These are phyloP conservation scores for Brassicogethes aeneus DNA, from an alignment of 2,888 invertebrate species.

Conservation along the genomic window DNA sequence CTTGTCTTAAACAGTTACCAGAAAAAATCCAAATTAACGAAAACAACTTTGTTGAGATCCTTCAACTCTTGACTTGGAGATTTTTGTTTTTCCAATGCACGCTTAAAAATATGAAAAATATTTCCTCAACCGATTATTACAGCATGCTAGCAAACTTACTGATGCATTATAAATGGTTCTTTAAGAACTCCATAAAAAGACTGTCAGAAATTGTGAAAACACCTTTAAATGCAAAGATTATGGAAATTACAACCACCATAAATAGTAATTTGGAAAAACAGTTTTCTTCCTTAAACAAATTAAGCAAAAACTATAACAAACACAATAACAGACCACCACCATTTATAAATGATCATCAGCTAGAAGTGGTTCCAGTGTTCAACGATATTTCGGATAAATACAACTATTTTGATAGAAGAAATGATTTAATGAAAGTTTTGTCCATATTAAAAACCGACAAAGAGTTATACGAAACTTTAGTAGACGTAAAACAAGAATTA, in stretches of 20 bases:
- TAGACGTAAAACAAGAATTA: conserved; percentile 23
- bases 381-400: conserved; percentile 18
- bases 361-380: conserved; percentile 19
- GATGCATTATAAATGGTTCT: conserved; percentile 67
- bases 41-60: conserved; percentile 39
- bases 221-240: conserved; percentile 15
- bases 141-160: conserved; percentile 53
- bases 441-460: conserved; percentile 11
- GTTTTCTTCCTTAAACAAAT: conserved; percentile 30
- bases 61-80: conserved; percentile 49
- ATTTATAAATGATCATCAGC: conserved; percentile 24
- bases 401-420: conserved; percentile 21
- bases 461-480: conserved; percentile 10
- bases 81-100: conserved; percentile 32
- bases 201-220: conserved; percentile 18
- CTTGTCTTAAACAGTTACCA: conserved; percentile 36
- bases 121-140: conserved; percentile 24
- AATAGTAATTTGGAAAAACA: conserved; percentile 27
- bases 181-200: conserved; percentile 49
- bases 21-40: conserved; percentile 31
- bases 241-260: conserved; percentile 22
- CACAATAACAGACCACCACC: conserved; percentile 28
- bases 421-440: conserved; percentile 15
- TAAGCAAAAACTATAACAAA: conserved; percentile 32
- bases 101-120: conserved; percentile 28